Conservation (phyloP, 2,888 invertebrate genomes). For the Amblyteles armatorius region DNA sequence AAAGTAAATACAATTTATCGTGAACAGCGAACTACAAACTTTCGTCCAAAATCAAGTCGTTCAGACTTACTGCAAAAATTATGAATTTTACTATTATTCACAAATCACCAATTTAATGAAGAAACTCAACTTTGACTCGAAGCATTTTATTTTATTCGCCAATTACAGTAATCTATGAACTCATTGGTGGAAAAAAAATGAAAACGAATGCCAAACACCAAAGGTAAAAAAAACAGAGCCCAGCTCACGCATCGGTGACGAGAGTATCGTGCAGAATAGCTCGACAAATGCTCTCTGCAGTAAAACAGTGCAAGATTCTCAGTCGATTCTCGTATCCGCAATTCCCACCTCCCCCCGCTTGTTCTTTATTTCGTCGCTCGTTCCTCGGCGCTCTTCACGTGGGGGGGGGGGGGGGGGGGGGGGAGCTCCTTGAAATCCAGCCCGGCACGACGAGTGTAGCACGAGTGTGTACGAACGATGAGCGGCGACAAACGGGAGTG, state of each 20-base stretch:
- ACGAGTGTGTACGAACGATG: constrained; percentile 55
- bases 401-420: background rate
- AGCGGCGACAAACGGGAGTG: constrained; percentile 75
- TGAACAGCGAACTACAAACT: too few species aligned
- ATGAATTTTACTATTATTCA: too few species aligned
- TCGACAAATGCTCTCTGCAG: background rate
- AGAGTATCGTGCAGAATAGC: background rate
- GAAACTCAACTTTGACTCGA: too few species aligned
- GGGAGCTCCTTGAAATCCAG: constrained; percentile 27
- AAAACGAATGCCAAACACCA: background rate
- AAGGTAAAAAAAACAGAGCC: background rate
- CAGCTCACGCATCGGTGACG: background rate
- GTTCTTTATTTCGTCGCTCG: background rate
- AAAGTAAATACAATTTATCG: too few species aligned
- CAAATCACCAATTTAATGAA: too few species aligned
- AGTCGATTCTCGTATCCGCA: background rate
- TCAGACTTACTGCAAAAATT: too few species aligned
- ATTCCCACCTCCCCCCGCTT: constrained; percentile 14
- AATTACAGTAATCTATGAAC: background rate
- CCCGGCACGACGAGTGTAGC: constrained; percentile 15
- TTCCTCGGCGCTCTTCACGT: background rate
- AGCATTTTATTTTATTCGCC: background rate
- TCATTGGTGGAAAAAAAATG: background rate
- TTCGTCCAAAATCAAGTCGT: too few species aligned
- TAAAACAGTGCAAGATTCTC: constrained; percentile 3